Evolutionary conservation across 1,140 invertebrate genomes (phyloP).

Genomic region (Hylyphantes graminicola): DNA sequence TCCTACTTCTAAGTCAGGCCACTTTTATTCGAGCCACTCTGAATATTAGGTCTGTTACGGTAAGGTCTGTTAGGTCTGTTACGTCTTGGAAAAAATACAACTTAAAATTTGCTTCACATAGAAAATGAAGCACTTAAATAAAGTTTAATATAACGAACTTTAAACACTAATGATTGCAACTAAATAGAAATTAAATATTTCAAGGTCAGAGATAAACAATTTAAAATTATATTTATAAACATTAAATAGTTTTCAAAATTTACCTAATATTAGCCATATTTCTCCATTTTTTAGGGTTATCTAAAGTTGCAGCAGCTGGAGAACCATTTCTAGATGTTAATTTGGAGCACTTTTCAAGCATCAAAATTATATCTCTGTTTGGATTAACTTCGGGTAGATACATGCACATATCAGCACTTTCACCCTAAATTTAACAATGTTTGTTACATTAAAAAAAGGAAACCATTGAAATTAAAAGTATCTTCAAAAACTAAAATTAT

Average conservation of each 20-base stretch:
- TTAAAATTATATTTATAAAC: not conserved
- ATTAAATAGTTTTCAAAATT: not conserved
- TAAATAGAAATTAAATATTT: not conserved
- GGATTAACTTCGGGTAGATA: conserved; percentile 93
- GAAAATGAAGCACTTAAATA: no score
- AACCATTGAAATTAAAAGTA: not conserved
- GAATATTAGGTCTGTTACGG: no score
- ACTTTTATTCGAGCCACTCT: no score
- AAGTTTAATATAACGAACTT: no score
- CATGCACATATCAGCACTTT: conserved; percentile 88
- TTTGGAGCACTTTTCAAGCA: conserved; percentile 90
- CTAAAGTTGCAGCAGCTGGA: conserved; percentile 59
- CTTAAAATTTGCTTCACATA: no score
- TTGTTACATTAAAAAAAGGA: not conserved
- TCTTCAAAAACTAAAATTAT: not conserved
- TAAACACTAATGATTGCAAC: no score
- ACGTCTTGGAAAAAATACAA: no score
- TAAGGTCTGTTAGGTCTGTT: no score
- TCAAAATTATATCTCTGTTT: conserved; percentile 81
- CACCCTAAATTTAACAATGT: conserved; percentile 73
- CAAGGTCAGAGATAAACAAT: not conserved
- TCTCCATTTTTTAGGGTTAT: conserved; percentile 81
- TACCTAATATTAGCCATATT: conserved; percentile 82
- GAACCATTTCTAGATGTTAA: conserved; percentile 80
- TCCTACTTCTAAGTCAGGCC: no score